Conservation (phyloP, 2,888 invertebrate genomes). For the Melinaea menophilus region DNA sequence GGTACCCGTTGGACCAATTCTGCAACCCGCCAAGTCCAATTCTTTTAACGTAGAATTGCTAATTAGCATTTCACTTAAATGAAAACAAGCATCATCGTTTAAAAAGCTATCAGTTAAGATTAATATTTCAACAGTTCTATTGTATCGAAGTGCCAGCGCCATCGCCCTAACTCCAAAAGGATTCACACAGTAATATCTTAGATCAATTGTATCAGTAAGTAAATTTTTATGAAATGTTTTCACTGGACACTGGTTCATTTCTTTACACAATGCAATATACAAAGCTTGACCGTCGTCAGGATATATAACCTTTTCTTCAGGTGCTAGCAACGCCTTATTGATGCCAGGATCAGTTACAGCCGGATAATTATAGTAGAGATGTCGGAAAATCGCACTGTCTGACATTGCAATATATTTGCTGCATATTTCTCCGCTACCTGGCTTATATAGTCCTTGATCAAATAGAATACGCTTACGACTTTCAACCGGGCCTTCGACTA, state of each 20-base stretch:
- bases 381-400: conserved; percentile 50
- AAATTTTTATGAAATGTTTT: conserved; percentile 47
- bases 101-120: conserved; percentile 59
- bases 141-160: conserved; percentile 50
- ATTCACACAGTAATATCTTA: conserved; percentile 58
- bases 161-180: conserved; percentile 55
- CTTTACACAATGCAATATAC: conserved; percentile 53
- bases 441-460: conserved; percentile 45
- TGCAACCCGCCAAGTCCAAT: conserved; percentile 57
- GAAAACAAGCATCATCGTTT: conserved; percentile 53
- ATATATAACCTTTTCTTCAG: conserved; percentile 41
- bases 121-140: conserved; percentile 47
- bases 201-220: conserved; percentile 46
- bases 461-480: conserved; percentile 43
- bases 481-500: conserved; percentile 36
- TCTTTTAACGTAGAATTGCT: conserved; percentile 46
- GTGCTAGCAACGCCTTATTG: conserved; percentile 44
- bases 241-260: conserved; percentile 53
- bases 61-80: conserved; percentile 55
- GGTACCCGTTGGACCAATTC: conserved; percentile 50
- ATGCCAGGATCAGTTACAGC: conserved; percentile 61
- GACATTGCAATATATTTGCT: conserved; percentile 51
- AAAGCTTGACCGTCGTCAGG: conserved; percentile 57
- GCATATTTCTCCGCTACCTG: conserved; percentile 58
- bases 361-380: conserved; percentile 59